These are phyloP conservation scores for Acrossocheilus wenchowensis DNA, from an alignment of 2,797 vertebrate species.

Conservation along the genomic window DNA sequence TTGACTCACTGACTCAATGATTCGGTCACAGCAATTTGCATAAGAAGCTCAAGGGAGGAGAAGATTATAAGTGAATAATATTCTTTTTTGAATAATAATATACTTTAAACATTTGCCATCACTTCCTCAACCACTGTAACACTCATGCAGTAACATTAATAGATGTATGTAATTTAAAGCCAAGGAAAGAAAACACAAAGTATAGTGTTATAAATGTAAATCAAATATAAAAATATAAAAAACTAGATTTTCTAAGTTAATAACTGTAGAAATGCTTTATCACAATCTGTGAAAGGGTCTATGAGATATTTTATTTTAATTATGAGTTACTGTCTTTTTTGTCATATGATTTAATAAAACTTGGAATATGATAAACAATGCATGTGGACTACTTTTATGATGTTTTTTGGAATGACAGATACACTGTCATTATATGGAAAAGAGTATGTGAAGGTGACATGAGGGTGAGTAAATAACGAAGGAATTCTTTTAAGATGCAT, in stretches of 20 bases:
- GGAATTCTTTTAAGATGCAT: neutral
- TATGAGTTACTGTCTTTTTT: neutral
- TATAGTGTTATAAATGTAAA: neutral
- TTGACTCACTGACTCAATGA: neutral
- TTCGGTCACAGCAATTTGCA: neutral
- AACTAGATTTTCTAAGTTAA: neutral
- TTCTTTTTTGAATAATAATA: neutral
- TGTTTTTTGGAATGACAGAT: neutral
- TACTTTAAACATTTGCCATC: neutral
- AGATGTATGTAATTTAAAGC: neutral
- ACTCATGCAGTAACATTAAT: neutral
- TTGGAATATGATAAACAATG: neutral
- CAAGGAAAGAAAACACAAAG: neutral
- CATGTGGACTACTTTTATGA: neutral
- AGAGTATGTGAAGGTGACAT: neutral
- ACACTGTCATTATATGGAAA: neutral
- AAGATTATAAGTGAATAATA: neutral
- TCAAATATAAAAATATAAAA: neutral
- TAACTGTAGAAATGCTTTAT: neutral
- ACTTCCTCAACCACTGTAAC: neutral
- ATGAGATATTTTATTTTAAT: neutral
- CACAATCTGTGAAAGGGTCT: neutral
- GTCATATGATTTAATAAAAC: neutral
- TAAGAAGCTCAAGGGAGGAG: neutral
- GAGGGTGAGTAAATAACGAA: neutral